These are phyloP conservation scores for Taphrorychus bicolor DNA, from an alignment of 2,888 invertebrate species.

Conservation along the genomic window DNA sequence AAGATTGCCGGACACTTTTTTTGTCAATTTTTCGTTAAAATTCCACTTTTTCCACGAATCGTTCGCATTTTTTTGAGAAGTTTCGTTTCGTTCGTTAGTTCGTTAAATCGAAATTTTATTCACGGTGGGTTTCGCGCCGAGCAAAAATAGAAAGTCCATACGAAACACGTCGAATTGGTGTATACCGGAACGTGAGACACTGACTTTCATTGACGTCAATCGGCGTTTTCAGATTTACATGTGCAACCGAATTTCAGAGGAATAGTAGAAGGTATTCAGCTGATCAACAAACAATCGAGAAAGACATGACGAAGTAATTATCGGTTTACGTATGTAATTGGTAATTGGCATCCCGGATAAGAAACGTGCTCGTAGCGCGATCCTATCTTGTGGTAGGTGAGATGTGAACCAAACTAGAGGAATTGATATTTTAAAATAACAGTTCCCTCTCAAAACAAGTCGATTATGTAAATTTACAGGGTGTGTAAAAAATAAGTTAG, in stretches of 20 bases:
- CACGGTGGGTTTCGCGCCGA: background rate
- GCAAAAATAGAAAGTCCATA: conserved; percentile 38
- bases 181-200: conserved; percentile 46
- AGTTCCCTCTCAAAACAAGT: too few species aligned
- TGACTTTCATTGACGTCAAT: conserved; percentile 54
- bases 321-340: too few species aligned
- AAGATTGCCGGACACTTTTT: background rate
- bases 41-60: background rate
- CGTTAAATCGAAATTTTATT: background rate
- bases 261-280: background rate
- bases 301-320: background rate
- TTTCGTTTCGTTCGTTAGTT: background rate
- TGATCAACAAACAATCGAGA: background rate
- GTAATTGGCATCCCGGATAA: background rate
- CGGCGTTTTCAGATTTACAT: conserved; percentile 39
- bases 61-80: background rate
- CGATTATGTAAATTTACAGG: too few species aligned
- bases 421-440: too few species aligned
- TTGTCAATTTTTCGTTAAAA: background rate
- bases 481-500: too few species aligned
- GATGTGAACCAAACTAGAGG: too few species aligned
- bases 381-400: too few species aligned
- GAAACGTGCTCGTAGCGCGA: too few species aligned
- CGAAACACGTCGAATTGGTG: conserved; percentile 3
- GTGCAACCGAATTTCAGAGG: conserved; percentile 22